These are phyloP conservation scores for Ceyx margarethae DNA, from an alignment of 2,113 vertebrate genomes.

Conservation along the genomic window DNA sequence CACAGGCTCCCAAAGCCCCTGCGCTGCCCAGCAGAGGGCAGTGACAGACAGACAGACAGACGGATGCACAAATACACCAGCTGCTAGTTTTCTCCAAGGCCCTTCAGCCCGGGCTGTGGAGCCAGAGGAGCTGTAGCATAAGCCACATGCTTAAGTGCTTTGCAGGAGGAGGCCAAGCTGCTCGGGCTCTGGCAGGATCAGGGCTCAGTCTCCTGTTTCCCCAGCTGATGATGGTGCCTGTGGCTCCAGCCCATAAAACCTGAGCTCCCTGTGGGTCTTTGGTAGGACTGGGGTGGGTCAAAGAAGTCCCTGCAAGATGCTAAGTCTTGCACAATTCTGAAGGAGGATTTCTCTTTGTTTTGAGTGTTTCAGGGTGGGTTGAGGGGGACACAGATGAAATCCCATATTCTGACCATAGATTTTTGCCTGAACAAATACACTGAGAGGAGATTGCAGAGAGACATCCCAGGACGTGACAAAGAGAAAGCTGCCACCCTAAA, in stretches of 20 bases:
- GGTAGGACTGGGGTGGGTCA: neutral
- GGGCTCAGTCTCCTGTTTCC: neutral
- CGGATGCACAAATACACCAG: accelerated
- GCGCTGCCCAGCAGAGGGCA: constrained; percentile 37
- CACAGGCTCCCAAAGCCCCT: accelerated
- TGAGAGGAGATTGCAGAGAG: neutral
- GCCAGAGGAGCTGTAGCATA: neutral
- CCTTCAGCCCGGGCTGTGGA: neutral
- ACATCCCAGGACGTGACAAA: neutral
- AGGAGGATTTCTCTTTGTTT: neutral
- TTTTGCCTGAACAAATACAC: neutral
- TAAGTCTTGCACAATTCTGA: neutral
- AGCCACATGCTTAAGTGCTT: neutral
- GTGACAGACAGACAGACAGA: neutral
- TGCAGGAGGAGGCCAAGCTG: neutral
- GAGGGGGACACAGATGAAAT: neutral
- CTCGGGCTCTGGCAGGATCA: neutral
- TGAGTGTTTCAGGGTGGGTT: neutral
- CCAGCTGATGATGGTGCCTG: neutral
- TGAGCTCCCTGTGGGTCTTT: neutral
- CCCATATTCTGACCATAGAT: neutral
- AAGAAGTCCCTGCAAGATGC: neutral
- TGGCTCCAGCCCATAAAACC: neutral
- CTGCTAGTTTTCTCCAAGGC: accelerated
- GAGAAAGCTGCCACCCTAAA: neutral